A percentile compares a stretch with the other conserved stretches of the same genome.
These are phyloP conservation scores for Petrolisthes cinctipes DNA, from an alignment of 2,888 invertebrate genomes.

Conservation along the genomic window DNA sequence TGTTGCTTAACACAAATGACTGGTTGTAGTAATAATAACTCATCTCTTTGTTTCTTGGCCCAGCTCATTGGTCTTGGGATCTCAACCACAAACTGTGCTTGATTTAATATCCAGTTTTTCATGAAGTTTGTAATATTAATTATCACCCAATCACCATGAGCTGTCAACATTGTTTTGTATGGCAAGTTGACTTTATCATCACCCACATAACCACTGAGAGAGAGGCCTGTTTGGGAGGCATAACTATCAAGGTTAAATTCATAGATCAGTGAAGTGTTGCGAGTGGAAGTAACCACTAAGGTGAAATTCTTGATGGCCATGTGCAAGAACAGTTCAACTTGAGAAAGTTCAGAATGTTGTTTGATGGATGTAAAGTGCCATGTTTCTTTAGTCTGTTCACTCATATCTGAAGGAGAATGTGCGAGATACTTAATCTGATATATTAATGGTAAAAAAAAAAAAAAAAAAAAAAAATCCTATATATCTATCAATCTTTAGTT, in stretches of 20 bases:
- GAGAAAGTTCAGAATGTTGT: neutral
- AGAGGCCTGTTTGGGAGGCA: neutral
- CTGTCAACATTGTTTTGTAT: neutral
- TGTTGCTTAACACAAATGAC: slow-evolving; percentile 2
- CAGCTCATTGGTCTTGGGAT: neutral
- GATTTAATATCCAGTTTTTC: slow-evolving; percentile 14
- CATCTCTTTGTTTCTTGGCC: neutral
- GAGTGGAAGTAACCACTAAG: neutral
- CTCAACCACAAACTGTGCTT: neutral
- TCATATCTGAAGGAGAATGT: neutral
- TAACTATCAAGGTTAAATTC: neutral
- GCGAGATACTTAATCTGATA: too few species aligned
- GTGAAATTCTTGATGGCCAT: neutral
- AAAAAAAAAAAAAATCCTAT: too few species aligned
- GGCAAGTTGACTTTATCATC: neutral
- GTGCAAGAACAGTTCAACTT: slow-evolving; percentile 19
- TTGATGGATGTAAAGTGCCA: slow-evolving; percentile 17
- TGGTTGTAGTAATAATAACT: neutral
- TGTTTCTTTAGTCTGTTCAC: neutral
- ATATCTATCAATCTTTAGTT: too few species aligned
- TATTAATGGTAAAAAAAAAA: too few species aligned
- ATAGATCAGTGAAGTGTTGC: neutral
- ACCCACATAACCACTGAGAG: neutral
- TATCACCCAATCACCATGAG: slow-evolving; percentile 10
- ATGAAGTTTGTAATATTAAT: slow-evolving; percentile 13